Evolutionary conservation across 2,888 invertebrate genomes (phyloP).

Genomic region (Drosophila paracracens): DNA sequence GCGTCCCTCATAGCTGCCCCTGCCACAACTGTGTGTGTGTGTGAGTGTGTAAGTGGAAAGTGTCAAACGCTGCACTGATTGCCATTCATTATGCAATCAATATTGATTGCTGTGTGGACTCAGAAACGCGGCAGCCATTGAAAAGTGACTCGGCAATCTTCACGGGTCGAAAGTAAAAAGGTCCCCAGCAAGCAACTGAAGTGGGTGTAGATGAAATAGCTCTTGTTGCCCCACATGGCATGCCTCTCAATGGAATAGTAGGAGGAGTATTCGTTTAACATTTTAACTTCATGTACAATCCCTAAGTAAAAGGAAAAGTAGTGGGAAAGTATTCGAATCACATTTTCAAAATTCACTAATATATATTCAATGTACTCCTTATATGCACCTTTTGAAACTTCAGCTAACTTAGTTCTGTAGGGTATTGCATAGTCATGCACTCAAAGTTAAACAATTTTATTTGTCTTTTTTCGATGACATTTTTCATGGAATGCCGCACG

Average conservation of each 20-base stretch:
- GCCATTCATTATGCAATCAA: conserved; percentile 79
- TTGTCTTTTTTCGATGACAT: conserved; percentile 59
- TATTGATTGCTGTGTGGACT: conserved; percentile 68
- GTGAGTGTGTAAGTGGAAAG: conserved; percentile 43
- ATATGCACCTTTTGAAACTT: neutral
- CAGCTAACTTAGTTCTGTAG: conserved; percentile 8
- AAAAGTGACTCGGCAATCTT: conserved; percentile 75
- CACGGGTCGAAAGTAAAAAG: conserved; percentile 34
- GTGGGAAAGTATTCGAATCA: neutral
- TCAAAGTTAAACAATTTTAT: conserved; percentile 11
- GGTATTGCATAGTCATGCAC: conserved; percentile 30
- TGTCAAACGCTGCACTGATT: conserved; percentile 69
- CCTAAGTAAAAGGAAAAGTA: neutral
- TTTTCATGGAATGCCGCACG: conserved; percentile 70
- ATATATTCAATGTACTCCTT: neutral
- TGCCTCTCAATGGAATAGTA: too few relatives aligned
- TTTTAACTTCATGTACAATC: neutral
- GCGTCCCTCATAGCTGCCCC: neutral
- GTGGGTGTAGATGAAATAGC: conserved; percentile 16
- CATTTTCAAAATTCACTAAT: neutral
- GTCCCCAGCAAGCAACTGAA: conserved; percentile 13
- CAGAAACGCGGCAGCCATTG: conserved; percentile 53
- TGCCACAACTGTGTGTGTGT: neutral
- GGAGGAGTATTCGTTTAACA: neutral
- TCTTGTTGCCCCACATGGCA: neutral